Evolutionary conservation across 2,113 vertebrate species (phyloP).

Genomic region (Odocoileus hemionus): DNA sequence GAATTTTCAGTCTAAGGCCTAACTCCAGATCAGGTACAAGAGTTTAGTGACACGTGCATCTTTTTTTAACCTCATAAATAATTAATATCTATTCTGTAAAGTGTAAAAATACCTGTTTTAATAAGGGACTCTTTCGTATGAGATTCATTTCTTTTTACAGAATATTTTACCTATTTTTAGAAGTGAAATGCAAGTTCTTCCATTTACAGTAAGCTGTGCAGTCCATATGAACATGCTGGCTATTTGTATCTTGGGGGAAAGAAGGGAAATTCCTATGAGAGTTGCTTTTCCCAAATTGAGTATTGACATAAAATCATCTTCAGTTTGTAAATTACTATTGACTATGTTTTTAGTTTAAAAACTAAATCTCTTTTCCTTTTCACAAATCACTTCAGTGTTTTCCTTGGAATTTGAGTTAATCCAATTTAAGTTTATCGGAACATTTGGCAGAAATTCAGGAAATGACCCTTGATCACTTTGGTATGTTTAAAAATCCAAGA

Average conservation of each 20-base stretch:
- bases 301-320: slow-evolving; percentile 45
- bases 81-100: background rate
- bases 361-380: background rate
- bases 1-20: slow-evolving; percentile 11
- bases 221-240: background rate
- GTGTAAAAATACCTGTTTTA: slow-evolving; percentile 1
- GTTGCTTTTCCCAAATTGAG: slow-evolving; percentile 58
- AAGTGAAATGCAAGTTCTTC: slow-evolving; percentile 30
- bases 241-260: slow-evolving; percentile 55
- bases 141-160: slow-evolving; percentile 38
- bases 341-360: slow-evolving; percentile 35
- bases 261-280: slow-evolving; percentile 64
- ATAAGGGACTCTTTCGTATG: slow-evolving; percentile 19
- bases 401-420: slow-evolving; percentile 36
- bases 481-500: background rate
- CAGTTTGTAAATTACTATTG: slow-evolving; percentile 46
- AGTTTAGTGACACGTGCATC: background rate
- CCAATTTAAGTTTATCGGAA: background rate
- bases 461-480: background rate
- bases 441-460: slow-evolving; percentile 22
- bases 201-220: slow-evolving; percentile 28
- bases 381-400: slow-evolving; percentile 31
- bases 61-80: slow-evolving; percentile 8
- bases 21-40: slow-evolving; percentile 9
- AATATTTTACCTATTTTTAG: slow-evolving; percentile 19